Conservation (phyloP, 2,888 invertebrate genomes). For the Odontocolon sp. region DNA sequence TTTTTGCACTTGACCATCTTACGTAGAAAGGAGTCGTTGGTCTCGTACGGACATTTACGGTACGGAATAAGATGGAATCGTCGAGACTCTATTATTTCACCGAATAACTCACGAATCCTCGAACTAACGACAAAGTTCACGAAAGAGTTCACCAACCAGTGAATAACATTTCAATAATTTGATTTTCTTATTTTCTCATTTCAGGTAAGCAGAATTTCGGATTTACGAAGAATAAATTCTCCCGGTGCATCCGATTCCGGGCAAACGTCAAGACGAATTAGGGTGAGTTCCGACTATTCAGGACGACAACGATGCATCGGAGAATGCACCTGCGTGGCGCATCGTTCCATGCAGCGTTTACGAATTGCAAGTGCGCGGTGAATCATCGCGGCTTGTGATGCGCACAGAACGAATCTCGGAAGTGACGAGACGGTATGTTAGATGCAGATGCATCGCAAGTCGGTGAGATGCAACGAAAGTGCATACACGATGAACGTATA, state of each 20-base stretch:
- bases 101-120: neutral
- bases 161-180: neutral
- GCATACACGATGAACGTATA: too few relatives aligned
- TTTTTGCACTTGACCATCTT: conserved; percentile 43
- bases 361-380: conserved; percentile 30
- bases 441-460: neutral
- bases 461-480: neutral
- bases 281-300: conserved; percentile 1
- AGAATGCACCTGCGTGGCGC: too few relatives aligned
- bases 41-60: conserved; percentile 39
- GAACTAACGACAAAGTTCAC: too few relatives aligned
- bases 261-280: conserved; percentile 18
- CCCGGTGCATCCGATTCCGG: conserved; percentile 2
- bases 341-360: conserved; percentile 29
- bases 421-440: conserved; percentile 40
- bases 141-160: too few relatives aligned
- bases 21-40: conserved; percentile 38
- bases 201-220: conserved; percentile 34
- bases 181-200: conserved; percentile 6
- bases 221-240: conserved; percentile 31
- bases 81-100: neutral
- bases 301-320: neutral
- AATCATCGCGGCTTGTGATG: conserved; percentile 17
- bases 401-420: conserved; percentile 36
- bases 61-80: conserved; percentile 12